phyloP scores from a whole-genome alignment of 30 jellyfish, hydroid and myxozoan genomes.

The Turritopsis dohrnii region DNA sequence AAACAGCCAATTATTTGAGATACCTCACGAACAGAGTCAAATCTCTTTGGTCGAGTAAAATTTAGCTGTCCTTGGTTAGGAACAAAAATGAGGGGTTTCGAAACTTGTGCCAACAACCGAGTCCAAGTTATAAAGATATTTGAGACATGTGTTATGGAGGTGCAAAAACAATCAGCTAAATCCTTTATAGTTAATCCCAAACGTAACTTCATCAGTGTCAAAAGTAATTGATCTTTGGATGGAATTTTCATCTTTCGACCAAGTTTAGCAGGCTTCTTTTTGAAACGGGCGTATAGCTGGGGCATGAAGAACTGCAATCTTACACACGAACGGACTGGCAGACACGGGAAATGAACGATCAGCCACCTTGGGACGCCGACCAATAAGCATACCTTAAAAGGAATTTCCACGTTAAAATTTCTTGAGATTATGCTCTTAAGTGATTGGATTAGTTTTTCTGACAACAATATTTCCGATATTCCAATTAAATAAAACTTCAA shows the following conservation, averaged over 20 bases:
- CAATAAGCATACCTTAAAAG: too few species aligned
- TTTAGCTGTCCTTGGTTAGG: background rate
- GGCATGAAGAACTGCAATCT: too few species aligned
- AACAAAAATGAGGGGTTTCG: background rate
- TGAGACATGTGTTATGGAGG: background rate
- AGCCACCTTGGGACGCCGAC: too few species aligned
- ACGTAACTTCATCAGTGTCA: background rate
- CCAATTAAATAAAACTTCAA: too few species aligned
- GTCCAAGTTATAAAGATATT: background rate
- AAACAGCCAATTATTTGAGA: conserved; percentile 30
- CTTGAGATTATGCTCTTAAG: too few species aligned
- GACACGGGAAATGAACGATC: too few species aligned
- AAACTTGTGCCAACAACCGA: background rate
- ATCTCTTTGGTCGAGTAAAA: background rate
- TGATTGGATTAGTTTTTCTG: too few species aligned
- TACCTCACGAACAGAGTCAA: background rate
- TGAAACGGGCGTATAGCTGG: too few species aligned
- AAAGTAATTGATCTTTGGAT: too few species aligned
- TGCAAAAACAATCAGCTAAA: background rate
- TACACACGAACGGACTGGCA: too few species aligned
- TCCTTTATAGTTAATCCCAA: background rate
- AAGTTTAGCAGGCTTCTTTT: background rate
- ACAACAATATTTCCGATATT: too few species aligned
- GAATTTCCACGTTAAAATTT: too few species aligned
- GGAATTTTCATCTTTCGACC: conserved; percentile 3